These are phyloP conservation scores for Zaprionus capensis DNA, from an alignment of 1,140 invertebrate genomes.

Conservation along the genomic window DNA sequence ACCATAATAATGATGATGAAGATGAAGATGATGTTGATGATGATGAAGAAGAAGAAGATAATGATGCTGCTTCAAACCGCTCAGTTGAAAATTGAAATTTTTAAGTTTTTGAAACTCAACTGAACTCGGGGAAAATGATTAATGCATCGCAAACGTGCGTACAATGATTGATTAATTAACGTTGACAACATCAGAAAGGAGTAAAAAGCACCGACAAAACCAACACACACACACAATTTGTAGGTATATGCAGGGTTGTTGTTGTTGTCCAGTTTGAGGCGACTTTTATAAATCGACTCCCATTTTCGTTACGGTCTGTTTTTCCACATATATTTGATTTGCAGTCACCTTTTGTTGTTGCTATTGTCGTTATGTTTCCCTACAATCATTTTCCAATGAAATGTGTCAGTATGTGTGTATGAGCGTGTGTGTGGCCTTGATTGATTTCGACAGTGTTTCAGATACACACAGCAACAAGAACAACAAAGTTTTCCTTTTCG, in stretches of 20 bases:
- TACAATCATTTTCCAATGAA: slow-evolving; percentile 78
- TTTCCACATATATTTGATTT: slow-evolving; percentile 54
- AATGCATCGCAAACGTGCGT: slow-evolving; percentile 62
- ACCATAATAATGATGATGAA: not conserved
- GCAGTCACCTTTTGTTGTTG: slow-evolving; percentile 17
- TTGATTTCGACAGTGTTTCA: slow-evolving; percentile 44
- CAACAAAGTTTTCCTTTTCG: slow-evolving; percentile 14
- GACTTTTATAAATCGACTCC: slow-evolving; percentile 79
- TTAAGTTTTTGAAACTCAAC: slow-evolving; percentile 39
- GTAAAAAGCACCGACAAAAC: slow-evolving; percentile 57
- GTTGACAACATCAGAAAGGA: slow-evolving; percentile 68
- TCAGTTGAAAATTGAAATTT: slow-evolving; percentile 49
- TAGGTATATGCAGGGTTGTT: slow-evolving; percentile 9
- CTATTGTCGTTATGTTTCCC: slow-evolving; percentile 51
- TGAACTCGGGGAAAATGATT: slow-evolving; percentile 65
- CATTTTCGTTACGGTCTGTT: slow-evolving; percentile 72
- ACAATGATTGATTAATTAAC: slow-evolving; percentile 82
- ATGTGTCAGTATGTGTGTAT: slow-evolving; percentile 53
- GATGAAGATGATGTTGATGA: slow-evolving; percentile 5
- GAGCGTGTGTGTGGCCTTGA: slow-evolving; percentile 52
- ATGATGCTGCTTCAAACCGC: not conserved
- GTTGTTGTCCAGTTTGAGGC: slow-evolving; percentile 63
- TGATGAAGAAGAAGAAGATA: not conserved
- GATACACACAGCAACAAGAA: slow-evolving; percentile 22
- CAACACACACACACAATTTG: slow-evolving; percentile 25